Evolutionary conservation across 2,797 vertebrate genomes (phyloP), one percentile per base, ranked within the genome.

Genomic region (Harpagifer antarcticus): DNA sequence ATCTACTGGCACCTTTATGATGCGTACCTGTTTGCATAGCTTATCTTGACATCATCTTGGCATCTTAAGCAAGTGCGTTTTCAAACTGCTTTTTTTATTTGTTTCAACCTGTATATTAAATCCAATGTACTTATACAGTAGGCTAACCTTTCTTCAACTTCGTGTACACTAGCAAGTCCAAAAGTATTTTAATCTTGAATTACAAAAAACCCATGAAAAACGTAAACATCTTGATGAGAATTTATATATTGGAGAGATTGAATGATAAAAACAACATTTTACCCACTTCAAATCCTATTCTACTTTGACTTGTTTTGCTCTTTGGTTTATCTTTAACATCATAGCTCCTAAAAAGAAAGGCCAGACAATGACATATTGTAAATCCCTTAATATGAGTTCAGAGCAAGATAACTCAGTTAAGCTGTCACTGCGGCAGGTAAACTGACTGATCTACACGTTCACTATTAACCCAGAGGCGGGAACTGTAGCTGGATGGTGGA

Each of bases 401-500:
- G 15, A 42, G 61, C 31, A 47, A 53, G 44, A 23, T 12, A 62
- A 10, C 40, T 54, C 45, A 68, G 77, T 78, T 44, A 83, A 86
- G 79, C 79, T 81, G 78, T 92, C 82, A 85, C 15, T 54, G 74
- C 3, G 4, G 63, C 65, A 70, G 56, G 53, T 78, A 65, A 64
- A 80, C 67, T 63, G 77, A 69, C 60, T 81, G 86, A 76, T 91
- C 79, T 88, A 19, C 78, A 79, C 62, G 86, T 81, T 81, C 82
- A 71, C 76, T 82, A 58, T 62, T 84, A 90, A 86, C 82, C 82
- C 84, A 65, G 53, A 83, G 92, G 88, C 45, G 81, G 80, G 44
- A 88, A 72, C 74, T 83, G 77, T 10, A 82, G 74, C 56, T 17
- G 6, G 54, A 77, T 93, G 85, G 92, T 83, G 86, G 90, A 93